Evolutionary conservation across 2,888 invertebrate species (phyloP).

Genomic region (Sphaerophoria taeniata): DNA sequence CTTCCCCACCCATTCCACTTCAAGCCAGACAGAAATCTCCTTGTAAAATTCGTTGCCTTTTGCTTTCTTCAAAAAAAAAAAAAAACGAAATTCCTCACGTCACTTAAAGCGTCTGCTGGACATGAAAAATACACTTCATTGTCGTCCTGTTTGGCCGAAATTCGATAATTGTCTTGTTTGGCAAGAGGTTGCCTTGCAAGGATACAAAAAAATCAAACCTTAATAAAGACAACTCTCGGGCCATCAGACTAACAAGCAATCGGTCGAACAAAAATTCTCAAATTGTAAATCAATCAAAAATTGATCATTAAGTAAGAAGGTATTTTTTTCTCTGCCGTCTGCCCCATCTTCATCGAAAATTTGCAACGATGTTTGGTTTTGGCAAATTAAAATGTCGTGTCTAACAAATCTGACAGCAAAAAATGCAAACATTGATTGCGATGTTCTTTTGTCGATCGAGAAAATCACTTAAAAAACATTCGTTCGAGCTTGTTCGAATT

Average conservation of each 20-base stretch:
- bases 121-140: constrained; percentile 19
- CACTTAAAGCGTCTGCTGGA: constrained; percentile 45
- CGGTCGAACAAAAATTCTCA: not conserved
- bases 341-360: no score
- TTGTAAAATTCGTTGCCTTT: not conserved
- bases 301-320: not conserved
- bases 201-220: not conserved
- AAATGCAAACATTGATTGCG: not conserved
- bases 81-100: constrained; percentile 33
- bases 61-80: constrained; percentile 1
- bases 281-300: constrained; percentile 51
- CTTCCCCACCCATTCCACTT: not conserved
- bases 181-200: constrained; percentile 3
- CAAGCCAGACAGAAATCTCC: not conserved
- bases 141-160: constrained; percentile 29
- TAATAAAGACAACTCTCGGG: constrained; percentile 1
- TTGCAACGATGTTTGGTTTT: not conserved
- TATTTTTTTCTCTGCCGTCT: no score
- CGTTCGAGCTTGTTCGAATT: constrained; percentile 1
- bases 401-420: constrained; percentile 20
- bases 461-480: constrained; percentile 26
- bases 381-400: constrained; percentile 40
- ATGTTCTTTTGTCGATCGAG: constrained; percentile 10
- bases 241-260: not conserved
- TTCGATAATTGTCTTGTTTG: constrained; percentile 58